phyloP scores from a whole-genome alignment of 2,113 vertebrate species.

The Paralichthys olivaceus region DNA sequence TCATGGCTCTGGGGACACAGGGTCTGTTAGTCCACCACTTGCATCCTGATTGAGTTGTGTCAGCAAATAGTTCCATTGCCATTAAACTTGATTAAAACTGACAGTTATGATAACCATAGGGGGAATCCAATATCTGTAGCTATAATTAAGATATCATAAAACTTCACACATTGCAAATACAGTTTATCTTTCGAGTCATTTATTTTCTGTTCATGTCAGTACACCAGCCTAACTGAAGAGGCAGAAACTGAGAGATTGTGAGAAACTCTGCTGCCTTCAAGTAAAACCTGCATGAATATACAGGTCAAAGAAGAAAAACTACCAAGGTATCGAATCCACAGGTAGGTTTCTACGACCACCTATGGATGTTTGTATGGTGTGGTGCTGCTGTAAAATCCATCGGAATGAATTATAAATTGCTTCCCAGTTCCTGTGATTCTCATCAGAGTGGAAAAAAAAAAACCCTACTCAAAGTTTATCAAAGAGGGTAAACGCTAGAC shows the following conservation, averaged over 20 bases:
- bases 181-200: slow-evolving; percentile 23
- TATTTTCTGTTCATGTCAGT: slow-evolving; percentile 40
- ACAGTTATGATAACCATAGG: too few relatives aligned
- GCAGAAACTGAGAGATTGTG: slow-evolving; percentile 7
- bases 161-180: background rate
- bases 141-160: background rate
- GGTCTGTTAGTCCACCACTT: too few relatives aligned
- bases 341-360: slow-evolving; percentile 11
- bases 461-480: slow-evolving; percentile 21
- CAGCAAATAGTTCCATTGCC: too few relatives aligned
- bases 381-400: background rate
- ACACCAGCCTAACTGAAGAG: slow-evolving; percentile 12
- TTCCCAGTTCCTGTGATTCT: slow-evolving; percentile 22
- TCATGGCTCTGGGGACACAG: too few relatives aligned
- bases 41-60: too few relatives aligned
- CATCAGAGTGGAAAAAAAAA: slow-evolving; percentile 21
- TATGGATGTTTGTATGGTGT: slow-evolving; percentile 4
- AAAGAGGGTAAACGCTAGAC: slow-evolving; percentile 25
- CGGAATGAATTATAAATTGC: slow-evolving; percentile 32
- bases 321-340: slow-evolving; percentile 15
- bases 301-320: slow-evolving; percentile 3
- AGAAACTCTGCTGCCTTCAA: slow-evolving; percentile 12
- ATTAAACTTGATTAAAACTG: too few relatives aligned
- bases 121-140: too few relatives aligned
- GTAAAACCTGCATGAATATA: slow-evolving; percentile 15